phyloP scores from a whole-genome alignment of 2,888 invertebrate genomes.

The Selenia dentaria region DNA sequence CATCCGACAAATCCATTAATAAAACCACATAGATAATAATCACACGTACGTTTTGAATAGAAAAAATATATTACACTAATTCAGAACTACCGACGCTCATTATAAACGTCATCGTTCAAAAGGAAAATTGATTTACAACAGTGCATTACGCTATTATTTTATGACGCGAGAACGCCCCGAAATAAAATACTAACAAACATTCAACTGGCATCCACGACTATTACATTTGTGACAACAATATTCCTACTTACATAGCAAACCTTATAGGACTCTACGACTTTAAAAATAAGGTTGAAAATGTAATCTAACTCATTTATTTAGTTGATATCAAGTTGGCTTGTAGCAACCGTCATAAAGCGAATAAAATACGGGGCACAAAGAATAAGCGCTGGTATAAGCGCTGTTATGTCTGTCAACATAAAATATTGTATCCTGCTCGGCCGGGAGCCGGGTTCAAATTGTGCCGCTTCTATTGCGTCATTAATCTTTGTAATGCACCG shows the following conservation, averaged over 20 bases:
- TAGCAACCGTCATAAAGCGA: constrained; percentile 80
- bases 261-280: constrained; percentile 28
- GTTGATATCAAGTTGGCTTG: constrained; percentile 42
- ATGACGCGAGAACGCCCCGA: constrained; percentile 82
- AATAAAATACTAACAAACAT: constrained; percentile 84
- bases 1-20: constrained; percentile 52
- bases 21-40: constrained; percentile 60
- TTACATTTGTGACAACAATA: constrained; percentile 61
- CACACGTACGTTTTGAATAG: constrained; percentile 48
- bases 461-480: constrained; percentile 74
- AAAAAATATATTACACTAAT: constrained; percentile 64
- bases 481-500: constrained; percentile 77
- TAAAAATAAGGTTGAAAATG: constrained; percentile 45
- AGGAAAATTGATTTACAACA: constrained; percentile 80
- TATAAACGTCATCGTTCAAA: constrained; percentile 78
- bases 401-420: constrained; percentile 84
- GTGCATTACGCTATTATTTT: constrained; percentile 83
- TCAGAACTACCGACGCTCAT: constrained; percentile 74
- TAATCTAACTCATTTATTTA: constrained; percentile 19
- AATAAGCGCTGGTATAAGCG: constrained; percentile 83
- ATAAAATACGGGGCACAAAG: constrained; percentile 84
- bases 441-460: constrained; percentile 73
- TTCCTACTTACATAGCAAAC: constrained; percentile 21
- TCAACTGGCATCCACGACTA: constrained; percentile 82
- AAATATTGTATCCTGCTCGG: constrained; percentile 82